These are phyloP conservation scores for Ovis canadensis DNA, from an alignment of 2,113 vertebrate genomes.

Conservation along the genomic window DNA sequence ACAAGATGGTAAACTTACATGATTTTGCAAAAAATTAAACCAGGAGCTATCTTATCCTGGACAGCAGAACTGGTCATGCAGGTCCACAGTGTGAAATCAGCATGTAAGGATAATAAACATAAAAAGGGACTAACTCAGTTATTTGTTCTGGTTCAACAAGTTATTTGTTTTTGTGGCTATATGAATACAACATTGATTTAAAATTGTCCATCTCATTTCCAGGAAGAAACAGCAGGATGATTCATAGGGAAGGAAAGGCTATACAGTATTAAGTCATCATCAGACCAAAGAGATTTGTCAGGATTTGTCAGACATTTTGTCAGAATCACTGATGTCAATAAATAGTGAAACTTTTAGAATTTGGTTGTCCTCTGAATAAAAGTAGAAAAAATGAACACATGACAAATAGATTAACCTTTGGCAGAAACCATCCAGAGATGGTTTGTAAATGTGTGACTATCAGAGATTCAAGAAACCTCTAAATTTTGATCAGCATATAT, in stretches of 20 bases:
- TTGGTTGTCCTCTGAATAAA: neutral
- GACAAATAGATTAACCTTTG: neutral
- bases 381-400: neutral
- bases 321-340: neutral
- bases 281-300: neutral
- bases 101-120: neutral
- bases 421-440: neutral
- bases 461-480: neutral
- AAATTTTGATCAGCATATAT: neutral
- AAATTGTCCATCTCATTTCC: neutral
- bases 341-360: neutral
- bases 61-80: neutral
- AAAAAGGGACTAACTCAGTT: neutral
- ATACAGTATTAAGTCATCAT: neutral
- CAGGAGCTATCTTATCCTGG: neutral
- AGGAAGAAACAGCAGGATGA: slow-evolving; percentile 29
- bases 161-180: neutral
- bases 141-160: neutral
- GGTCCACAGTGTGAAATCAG: neutral
- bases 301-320: neutral
- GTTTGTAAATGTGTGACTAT: neutral
- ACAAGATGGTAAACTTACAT: neutral
- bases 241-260: neutral
- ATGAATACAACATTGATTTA: neutral
- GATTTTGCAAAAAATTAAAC: neutral